A percentile compares a stretch with the other conserved stretches of the same genome.
These are phyloP conservation scores for Prunella strophiata DNA, from an alignment of 2,797 vertebrate species.

Conservation along the genomic window DNA sequence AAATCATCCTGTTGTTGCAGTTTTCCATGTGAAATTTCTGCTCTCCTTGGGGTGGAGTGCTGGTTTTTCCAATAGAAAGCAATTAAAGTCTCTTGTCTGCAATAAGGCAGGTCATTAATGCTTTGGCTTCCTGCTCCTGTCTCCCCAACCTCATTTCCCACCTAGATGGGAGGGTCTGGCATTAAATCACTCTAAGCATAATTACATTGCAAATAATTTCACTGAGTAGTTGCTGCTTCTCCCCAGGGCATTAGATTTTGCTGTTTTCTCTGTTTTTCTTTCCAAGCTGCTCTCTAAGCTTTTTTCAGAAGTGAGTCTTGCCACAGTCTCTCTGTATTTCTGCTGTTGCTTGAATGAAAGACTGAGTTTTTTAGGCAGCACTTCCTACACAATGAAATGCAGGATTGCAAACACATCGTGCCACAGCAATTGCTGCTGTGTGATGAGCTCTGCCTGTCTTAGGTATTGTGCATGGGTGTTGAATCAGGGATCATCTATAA, in stretches of 20 bases:
- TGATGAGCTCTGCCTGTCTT: not conserved
- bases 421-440: not conserved
- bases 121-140: slow-evolving; percentile 50
- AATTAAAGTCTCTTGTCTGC: slow-evolving; percentile 53
- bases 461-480: not conserved
- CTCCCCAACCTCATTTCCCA: slow-evolving; percentile 59
- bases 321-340: not conserved
- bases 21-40: not conserved
- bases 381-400: not conserved
- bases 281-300: not conserved
- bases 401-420: not conserved
- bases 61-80: slow-evolving; percentile 59
- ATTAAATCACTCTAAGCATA: slow-evolving; percentile 57
- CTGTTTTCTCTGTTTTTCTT: slow-evolving; percentile 29
- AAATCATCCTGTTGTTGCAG: not conserved
- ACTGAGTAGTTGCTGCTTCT: slow-evolving; percentile 10
- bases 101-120: slow-evolving; percentile 54
- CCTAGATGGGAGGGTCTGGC: slow-evolving; percentile 32
- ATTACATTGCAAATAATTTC: slow-evolving; percentile 61
- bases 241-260: slow-evolving; percentile 6
- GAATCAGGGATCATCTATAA: not conserved
- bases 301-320: not conserved
- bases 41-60: not conserved
- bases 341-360: not conserved
- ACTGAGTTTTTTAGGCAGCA: not conserved